Evolutionary conservation across 2,888 invertebrate species (phyloP).

Genomic region (Chloroclystis v-ata): DNA sequence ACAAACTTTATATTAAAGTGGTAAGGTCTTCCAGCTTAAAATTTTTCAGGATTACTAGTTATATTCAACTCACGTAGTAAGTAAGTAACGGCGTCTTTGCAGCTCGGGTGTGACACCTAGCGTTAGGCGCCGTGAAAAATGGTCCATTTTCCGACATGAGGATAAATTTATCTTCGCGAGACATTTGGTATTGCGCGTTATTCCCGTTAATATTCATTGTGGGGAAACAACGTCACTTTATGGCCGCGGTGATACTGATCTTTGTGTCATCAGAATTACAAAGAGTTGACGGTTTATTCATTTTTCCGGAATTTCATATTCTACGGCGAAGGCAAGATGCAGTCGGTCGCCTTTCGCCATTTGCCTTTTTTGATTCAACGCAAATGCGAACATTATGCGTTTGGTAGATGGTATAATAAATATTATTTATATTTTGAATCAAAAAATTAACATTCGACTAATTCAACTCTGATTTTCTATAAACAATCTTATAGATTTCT

Average conservation of each 20-base stretch:
- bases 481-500: too few species aligned
- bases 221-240: constrained; percentile 49
- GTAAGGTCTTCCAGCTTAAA: constrained; percentile 22
- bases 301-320: too few species aligned
- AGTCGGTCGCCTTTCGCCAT: too few species aligned
- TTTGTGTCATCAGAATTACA: constrained; percentile 18
- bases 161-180: constrained; percentile 74
- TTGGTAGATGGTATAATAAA: too few species aligned
- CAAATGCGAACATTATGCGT: too few species aligned
- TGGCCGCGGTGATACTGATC: constrained; percentile 21
- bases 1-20: neutral
- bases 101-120: constrained; percentile 63
- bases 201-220: constrained; percentile 73
- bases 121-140: constrained; percentile 76
- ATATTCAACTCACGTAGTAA: constrained; percentile 61
- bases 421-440: too few species aligned
- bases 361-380: too few species aligned
- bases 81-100: constrained; percentile 72
- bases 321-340: too few species aligned
- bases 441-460: too few species aligned
- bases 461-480: too few species aligned
- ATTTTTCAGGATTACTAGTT: constrained; percentile 42
- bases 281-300: constrained; percentile 6
- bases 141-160: constrained; percentile 65
- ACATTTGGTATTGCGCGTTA: constrained; percentile 66